Evolutionary conservation across 2,797 vertebrate species (phyloP).

Genomic region (Muscicapa striata): DNA sequence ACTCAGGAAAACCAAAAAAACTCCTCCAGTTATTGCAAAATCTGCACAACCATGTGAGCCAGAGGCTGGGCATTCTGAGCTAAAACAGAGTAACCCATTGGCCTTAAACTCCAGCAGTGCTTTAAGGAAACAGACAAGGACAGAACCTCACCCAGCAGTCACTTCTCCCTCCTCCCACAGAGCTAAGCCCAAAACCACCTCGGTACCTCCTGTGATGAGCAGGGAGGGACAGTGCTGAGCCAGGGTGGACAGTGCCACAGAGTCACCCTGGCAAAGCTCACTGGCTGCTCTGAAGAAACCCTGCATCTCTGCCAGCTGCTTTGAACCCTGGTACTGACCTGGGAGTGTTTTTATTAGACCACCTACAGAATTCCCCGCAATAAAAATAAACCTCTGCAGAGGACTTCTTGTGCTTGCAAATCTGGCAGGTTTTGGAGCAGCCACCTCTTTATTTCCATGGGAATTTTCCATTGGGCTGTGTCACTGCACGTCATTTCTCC

Average conservation of each 20-base stretch:
- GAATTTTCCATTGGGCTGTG: conserved; percentile 33
- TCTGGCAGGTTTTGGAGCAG: conserved; percentile 18
- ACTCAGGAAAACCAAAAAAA: background rate
- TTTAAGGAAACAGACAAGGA: background rate
- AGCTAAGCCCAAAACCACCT: background rate
- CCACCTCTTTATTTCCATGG: background rate
- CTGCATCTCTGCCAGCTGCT: background rate
- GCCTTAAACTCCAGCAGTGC: background rate
- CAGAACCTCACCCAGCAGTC: background rate
- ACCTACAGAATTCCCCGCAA: background rate
- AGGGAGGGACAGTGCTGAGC: accelerated
- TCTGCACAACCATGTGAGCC: background rate
- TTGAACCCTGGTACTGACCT: background rate
- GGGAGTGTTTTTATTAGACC: background rate
- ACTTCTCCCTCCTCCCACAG: background rate
- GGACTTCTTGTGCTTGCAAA: background rate
- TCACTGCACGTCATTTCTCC: background rate
- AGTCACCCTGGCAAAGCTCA: background rate
- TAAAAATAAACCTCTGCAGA: background rate
- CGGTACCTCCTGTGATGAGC: background rate
- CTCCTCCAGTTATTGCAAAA: background rate
- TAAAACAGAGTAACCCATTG: background rate
- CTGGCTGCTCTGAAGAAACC: background rate
- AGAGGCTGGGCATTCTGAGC: background rate
- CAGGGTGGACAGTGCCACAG: background rate